These are phyloP conservation scores for Arctia plantaginis DNA, from an alignment of 2,888 invertebrate genomes.

Conservation along the genomic window DNA sequence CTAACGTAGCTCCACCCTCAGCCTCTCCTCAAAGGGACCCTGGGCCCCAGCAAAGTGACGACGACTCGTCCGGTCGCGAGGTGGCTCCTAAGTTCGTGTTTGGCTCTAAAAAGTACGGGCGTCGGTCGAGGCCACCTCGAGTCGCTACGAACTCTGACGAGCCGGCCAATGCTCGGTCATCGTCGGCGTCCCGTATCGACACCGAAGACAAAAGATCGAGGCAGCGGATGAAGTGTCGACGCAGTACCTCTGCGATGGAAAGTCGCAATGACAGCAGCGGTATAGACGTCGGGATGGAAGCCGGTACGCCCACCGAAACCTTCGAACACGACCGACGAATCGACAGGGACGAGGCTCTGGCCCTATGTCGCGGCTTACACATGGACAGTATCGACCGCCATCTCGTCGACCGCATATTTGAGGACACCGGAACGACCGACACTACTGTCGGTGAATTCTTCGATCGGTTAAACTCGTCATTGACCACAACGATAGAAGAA, in stretches of 20 bases:
- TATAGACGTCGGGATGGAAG: slow-evolving; percentile 29
- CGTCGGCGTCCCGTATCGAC: slow-evolving; percentile 72
- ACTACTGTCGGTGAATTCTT: slow-evolving; percentile 82
- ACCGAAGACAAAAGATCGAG: slow-evolving; percentile 55
- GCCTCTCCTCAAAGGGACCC: slow-evolving; percentile 50
- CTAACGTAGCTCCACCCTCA: slow-evolving; percentile 50
- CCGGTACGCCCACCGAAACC: slow-evolving; percentile 32
- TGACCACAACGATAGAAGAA: slow-evolving; percentile 69
- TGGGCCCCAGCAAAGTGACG: slow-evolving; percentile 68
- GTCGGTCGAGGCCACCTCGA: slow-evolving; percentile 88
- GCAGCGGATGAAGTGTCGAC: slow-evolving; percentile 65
- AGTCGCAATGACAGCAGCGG: slow-evolving; percentile 51
- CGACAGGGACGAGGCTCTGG: slow-evolving; percentile 70
- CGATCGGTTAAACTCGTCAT: slow-evolving; percentile 71
- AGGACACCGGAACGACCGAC: slow-evolving; percentile 60
- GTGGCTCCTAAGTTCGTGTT: slow-evolving; percentile 91
- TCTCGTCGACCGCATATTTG: slow-evolving; percentile 73
- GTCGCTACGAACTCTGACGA: slow-evolving; percentile 47
- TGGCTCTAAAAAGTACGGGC: slow-evolving; percentile 92
- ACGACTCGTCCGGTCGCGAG: slow-evolving; percentile 89
- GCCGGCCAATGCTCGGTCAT: slow-evolving; percentile 62
- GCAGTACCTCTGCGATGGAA: slow-evolving; percentile 73
- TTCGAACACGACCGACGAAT: slow-evolving; percentile 74
- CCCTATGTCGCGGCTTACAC: slow-evolving; percentile 72
- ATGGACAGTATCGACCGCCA: slow-evolving; percentile 74